phyloP scores from a whole-genome alignment of 2,797 vertebrate species.

The Myiotriccus ornatus region DNA sequence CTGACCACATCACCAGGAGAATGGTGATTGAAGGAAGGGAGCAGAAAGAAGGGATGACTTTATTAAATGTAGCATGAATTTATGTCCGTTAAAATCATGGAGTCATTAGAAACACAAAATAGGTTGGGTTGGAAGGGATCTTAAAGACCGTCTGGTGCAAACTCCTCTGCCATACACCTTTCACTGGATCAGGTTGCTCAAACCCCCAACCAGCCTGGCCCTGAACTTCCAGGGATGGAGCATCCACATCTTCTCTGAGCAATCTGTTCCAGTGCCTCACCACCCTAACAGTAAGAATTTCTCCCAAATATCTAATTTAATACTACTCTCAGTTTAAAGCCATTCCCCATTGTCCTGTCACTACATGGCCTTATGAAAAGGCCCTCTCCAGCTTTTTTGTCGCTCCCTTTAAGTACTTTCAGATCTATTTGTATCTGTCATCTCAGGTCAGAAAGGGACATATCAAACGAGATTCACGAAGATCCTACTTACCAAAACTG shows the following conservation, averaged over 20 bases:
- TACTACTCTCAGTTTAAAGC: neutral
- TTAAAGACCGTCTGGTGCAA: neutral
- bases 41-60: neutral
- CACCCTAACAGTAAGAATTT: neutral
- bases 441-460: rapidly evolving
- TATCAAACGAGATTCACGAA: neutral
- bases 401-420: neutral
- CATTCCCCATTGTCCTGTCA: neutral
- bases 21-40: neutral
- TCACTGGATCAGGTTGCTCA: neutral
- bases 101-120: neutral
- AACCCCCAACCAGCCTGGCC: neutral
- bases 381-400: rapidly evolving
- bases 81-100: neutral
- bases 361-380: neutral
- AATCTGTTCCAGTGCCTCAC: neutral
- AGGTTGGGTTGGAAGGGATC: neutral
- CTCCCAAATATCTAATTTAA: neutral
- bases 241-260: neutral
- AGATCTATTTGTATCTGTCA: neutral
- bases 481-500: conserved; percentile 67
- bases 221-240: neutral
- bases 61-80: neutral
- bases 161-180: neutral
- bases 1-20: neutral